Base-by-base conservation (phyloP, 2,113 vertebrate species). In the Eubucco bourcierii region DNA sequence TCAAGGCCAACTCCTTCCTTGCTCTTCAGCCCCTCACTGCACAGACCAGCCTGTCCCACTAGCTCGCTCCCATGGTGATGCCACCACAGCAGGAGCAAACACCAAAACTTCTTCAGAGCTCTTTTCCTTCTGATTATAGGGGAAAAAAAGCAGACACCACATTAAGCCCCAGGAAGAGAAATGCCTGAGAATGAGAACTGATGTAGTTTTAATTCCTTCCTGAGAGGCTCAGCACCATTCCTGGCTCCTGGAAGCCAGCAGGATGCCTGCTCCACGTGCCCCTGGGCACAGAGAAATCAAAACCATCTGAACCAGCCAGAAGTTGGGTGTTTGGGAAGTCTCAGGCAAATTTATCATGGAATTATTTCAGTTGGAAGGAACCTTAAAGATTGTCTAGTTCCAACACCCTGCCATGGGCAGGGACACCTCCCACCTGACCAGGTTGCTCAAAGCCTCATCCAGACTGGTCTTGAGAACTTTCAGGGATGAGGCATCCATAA, bases 21-120 rank as follows among this genome's bases (percentile, higher is more conserved):
- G 50, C 50, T 24, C 50, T 25, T 52, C 50, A 85, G 68, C 47
- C 55, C 67, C 72, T 14, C 4, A 1, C 39, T 23, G 55, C 24
- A 1, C 70, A n/a, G 41, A 6, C 20, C 70, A 27, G 59, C 82
- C 55, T 31, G 4, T 3, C 74, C 70, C 75, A 41, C 27, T 78
- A 16, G 27, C 72, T 15, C 6, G 0, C 58, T 81, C 70, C 61
- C 81, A 6, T 1, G 0, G 53, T 4, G 68, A 13, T 0, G 5
- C 46, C 65, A 16, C 39, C 61, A 15, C 23, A 8, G 20, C 65
- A 63, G 81, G 23, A 66, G 52, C 56, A 29, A 52, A 70, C 63
- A 46, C 80, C 86, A 60, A 72, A 80, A 83, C 63, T 27, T 59
- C 52, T 15, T 17, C 19, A 20, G 53, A 64, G 59, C n/a, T 66